phyloP scores from a whole-genome alignment of 2,797 vertebrate species.

The Florisuga fusca region DNA sequence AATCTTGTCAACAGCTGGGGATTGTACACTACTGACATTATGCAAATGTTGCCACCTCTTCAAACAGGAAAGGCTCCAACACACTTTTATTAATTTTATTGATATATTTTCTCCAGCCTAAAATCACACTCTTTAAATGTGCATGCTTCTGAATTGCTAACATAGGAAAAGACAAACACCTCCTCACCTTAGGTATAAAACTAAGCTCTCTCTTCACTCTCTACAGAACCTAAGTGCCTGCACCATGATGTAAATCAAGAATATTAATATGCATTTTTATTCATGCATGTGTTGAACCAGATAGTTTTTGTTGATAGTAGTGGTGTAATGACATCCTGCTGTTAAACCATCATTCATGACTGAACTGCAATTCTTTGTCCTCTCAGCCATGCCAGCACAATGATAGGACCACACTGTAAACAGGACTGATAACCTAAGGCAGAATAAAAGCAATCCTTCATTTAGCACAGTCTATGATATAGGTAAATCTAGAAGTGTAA shows the following conservation, averaged over 20 bases:
- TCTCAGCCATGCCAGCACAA: not conserved
- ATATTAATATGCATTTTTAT: not conserved
- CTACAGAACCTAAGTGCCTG: not conserved
- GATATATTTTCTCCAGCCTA: not conserved
- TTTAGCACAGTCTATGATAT: not conserved
- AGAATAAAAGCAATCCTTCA: not conserved
- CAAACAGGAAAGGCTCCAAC: not conserved
- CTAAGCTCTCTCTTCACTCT: not conserved
- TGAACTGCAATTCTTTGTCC: not conserved
- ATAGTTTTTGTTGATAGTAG: not conserved
- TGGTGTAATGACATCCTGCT: not conserved
- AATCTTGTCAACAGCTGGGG: not conserved
- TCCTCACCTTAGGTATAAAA: fast-evolving
- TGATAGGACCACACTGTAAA: not conserved
- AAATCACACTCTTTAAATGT: not conserved
- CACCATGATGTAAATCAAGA: not conserved
- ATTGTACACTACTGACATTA: not conserved
- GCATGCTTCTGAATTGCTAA: not conserved
- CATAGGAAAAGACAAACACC: not conserved
- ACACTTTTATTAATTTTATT: not conserved
- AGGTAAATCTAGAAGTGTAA: constrained; percentile 9
- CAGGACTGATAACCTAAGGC: not conserved
- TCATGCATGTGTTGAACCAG: not conserved
- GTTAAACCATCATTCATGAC: not conserved
- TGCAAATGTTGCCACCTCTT: not conserved